A percentile compares a stretch with the other conserved stretches of the same genome.
phyloP scores from a whole-genome alignment of 2,113 vertebrate species.

The Heterochromis multidens region DNA sequence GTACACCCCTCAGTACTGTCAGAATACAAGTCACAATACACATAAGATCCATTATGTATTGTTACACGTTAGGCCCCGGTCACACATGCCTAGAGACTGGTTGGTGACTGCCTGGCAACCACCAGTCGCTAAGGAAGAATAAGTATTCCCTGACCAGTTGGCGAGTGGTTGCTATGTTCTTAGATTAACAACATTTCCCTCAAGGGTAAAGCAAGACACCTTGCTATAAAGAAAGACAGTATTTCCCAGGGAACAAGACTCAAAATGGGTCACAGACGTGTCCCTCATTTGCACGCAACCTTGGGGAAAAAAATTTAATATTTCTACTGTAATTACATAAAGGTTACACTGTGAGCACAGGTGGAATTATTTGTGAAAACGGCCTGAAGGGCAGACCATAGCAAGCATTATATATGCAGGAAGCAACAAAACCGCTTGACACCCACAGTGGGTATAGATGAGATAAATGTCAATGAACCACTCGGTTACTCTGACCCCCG shows the following conservation, averaged over 20 bases:
- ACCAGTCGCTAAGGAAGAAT: not conserved
- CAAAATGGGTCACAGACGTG: no score
- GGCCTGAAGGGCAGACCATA: not conserved
- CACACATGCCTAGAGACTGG: not conserved
- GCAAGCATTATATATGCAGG: not conserved
- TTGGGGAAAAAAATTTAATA: not conserved
- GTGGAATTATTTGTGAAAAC: not conserved
- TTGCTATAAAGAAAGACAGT: not conserved
- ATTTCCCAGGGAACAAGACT: not conserved
- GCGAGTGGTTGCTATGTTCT: not conserved
- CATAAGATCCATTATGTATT: not conserved
- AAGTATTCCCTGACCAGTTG: not conserved
- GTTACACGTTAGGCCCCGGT: not conserved
- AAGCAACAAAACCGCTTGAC: not conserved
- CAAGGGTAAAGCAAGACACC: not conserved
- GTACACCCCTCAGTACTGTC: not conserved
- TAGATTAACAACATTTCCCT: no score
- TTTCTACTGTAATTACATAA: no score
- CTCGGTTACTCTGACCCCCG: slow-evolving; percentile 60
- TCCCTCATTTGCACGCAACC: not conserved
- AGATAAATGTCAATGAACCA: slow-evolving; percentile 62
- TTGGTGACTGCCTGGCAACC: not conserved
- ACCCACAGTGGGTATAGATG: no score
- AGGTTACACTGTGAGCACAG: no score
- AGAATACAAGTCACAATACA: not conserved